Conservation (phyloP, 2,113 vertebrate genomes). For the Sula dactylatra region DNA sequence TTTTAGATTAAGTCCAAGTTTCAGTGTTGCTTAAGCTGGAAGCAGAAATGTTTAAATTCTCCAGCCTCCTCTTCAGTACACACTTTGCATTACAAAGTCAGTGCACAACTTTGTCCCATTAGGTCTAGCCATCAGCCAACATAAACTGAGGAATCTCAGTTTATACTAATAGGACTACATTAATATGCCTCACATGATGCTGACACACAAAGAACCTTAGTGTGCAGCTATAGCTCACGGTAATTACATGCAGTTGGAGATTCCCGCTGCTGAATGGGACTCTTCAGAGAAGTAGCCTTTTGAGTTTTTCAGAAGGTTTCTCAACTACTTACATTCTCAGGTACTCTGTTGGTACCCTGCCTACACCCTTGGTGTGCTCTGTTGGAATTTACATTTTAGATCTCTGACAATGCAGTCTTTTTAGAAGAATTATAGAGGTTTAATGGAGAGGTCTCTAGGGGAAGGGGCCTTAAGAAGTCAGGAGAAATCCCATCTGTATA, state of each 20-base stretch:
- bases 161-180: not conserved
- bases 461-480: not conserved
- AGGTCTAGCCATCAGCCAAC: not conserved
- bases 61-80: not conserved
- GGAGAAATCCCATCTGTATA: not conserved
- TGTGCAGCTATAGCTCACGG: not conserved
- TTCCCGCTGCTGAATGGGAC: not conserved
- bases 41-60: not conserved
- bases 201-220: not conserved
- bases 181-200: not conserved
- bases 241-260: not conserved
- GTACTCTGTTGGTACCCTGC: not conserved
- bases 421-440: not conserved
- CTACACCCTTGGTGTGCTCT: not conserved
- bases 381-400: not conserved
- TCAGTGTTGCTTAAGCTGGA: not conserved
- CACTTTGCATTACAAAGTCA: not conserved
- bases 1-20: not conserved
- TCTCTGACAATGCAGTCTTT: not conserved
- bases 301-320: not conserved
- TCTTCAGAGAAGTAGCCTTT: not conserved
- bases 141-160: not conserved
- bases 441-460: not conserved
- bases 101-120: not conserved
- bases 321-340: not conserved